Percentiles rank a stretch among this genome's conserved stretches.
Evolutionary conservation across 1,140 invertebrate species (phyloP).

Genomic region (Potamilus streckersoni): DNA sequence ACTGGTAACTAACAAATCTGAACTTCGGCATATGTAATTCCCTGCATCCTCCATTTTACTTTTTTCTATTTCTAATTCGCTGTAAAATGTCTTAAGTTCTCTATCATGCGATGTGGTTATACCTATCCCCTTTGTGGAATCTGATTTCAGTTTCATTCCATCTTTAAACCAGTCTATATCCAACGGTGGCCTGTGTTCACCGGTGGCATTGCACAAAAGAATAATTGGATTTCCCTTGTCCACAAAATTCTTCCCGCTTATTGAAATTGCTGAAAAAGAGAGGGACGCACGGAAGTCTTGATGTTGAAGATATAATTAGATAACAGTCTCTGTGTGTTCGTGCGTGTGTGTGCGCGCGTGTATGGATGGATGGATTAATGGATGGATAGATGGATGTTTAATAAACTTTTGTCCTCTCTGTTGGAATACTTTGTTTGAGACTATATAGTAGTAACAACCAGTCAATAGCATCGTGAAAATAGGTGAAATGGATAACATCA

Average conservation of each 20-base stretch:
- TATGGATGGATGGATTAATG: too few species aligned
- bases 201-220: slow-evolving; percentile 48
- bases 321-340: too few species aligned
- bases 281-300: too few species aligned
- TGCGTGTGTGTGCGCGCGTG: too few species aligned
- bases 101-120: slow-evolving; percentile 39
- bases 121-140: slow-evolving; percentile 24
- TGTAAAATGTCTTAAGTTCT: slow-evolving; percentile 40
- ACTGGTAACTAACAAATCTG: slow-evolving; percentile 44
- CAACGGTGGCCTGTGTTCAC: slow-evolving; percentile 43
- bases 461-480: too few species aligned
- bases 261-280: slow-evolving; percentile 6
- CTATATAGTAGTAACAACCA: too few species aligned
- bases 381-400: too few species aligned
- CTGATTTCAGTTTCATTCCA: slow-evolving; percentile 24
- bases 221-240: slow-evolving; percentile 43
- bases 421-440: too few species aligned
- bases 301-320: too few species aligned
- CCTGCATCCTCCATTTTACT: slow-evolving; percentile 41
- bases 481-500: too few species aligned
- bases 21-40: slow-evolving; percentile 46
- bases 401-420: too few species aligned
- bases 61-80: slow-evolving; percentile 43
- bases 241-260: slow-evolving; percentile 40
- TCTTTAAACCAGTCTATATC: slow-evolving; percentile 51